Conservation (phyloP, 2,113 vertebrate species). For the Delphinapterus leucas region DNA sequence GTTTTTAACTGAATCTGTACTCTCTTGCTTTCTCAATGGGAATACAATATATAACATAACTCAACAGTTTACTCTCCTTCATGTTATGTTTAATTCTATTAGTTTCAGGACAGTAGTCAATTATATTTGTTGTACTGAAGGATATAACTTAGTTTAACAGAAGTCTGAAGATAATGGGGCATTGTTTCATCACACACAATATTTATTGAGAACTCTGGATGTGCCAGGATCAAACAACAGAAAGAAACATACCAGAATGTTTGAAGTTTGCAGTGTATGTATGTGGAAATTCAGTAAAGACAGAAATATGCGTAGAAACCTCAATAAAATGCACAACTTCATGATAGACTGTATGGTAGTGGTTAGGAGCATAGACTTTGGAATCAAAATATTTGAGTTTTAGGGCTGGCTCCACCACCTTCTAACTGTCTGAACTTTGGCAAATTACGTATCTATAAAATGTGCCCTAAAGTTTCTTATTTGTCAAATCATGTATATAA, state of each 20-base stretch:
- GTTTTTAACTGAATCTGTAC: constrained; percentile 75
- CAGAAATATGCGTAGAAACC: neutral
- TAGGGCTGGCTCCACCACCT: neutral
- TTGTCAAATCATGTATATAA: neutral
- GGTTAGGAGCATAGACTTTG: neutral
- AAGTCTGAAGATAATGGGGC: neutral
- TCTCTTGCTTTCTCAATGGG: constrained; percentile 75
- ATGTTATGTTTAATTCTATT: constrained; percentile 67
- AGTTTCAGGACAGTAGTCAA: constrained; percentile 10
- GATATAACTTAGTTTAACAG: neutral
- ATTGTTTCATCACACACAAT: neutral
- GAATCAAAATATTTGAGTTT: neutral
- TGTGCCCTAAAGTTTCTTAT: neutral
- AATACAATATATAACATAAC: constrained; percentile 70
- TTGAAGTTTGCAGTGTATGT: neutral
- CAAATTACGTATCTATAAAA: neutral
- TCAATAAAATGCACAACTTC: neutral
- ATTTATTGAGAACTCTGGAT: neutral
- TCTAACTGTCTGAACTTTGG: neutral
- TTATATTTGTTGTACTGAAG: neutral
- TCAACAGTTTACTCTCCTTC: constrained; percentile 64
- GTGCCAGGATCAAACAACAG: neutral
- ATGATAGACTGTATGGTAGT: neutral
- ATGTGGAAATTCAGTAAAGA: neutral
- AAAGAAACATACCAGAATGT: neutral